Conservation (phyloP, 2,797 vertebrate species). For the Gymnodraco acuticeps region DNA sequence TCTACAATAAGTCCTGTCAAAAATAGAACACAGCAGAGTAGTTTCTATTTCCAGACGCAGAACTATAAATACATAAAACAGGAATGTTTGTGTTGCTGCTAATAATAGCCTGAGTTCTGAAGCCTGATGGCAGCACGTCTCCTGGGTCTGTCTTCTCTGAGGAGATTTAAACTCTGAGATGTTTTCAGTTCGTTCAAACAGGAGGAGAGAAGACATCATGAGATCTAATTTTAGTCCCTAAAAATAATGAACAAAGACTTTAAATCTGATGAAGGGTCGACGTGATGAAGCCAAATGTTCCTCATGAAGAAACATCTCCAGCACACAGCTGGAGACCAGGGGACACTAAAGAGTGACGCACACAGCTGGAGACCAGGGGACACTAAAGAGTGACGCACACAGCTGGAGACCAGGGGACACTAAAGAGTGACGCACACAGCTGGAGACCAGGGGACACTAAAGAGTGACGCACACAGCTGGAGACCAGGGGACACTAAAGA, state of each 20-base stretch:
- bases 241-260: background rate
- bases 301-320: background rate
- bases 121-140: constrained; percentile 13
- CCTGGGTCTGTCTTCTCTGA: background rate
- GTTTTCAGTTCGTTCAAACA: background rate
- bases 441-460: no score
- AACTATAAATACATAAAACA: constrained; percentile 22
- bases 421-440: no score
- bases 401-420: no score
- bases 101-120: background rate
- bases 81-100: background rate
- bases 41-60: background rate
- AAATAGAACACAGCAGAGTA: background rate
- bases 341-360: no score
- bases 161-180: background rate
- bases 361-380: no score
- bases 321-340: no score
- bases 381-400: no score
- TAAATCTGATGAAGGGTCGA: background rate
- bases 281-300: background rate
- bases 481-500: no score
- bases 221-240: background rate
- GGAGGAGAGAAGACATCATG: background rate
- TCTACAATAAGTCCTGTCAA: background rate
- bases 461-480: no score